A percentile compares a stretch with the other conserved stretches of the same genome.
phyloP scores from a whole-genome alignment of 2,888 invertebrate genomes.

The Cheilosia impressa region DNA sequence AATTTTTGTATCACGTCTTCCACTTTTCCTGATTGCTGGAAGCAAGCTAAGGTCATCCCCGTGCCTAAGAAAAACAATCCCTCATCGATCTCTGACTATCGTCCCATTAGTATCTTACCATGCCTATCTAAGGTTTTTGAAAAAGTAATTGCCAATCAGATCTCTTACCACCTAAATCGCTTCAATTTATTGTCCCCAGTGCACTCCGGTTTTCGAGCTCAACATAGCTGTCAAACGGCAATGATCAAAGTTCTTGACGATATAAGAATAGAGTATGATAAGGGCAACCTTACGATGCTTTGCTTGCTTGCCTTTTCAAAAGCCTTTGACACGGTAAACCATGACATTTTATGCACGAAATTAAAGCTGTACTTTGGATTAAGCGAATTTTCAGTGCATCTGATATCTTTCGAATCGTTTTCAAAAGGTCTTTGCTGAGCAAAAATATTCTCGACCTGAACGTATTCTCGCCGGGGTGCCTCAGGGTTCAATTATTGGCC shows the following conservation, averaged over 20 bases:
- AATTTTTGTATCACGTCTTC: background rate
- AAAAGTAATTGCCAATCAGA: background rate
- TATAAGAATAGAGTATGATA: background rate
- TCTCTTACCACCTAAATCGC: background rate
- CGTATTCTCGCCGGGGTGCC: background rate
- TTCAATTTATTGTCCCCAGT: background rate
- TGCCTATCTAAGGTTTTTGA: constrained; percentile 13
- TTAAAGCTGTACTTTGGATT: background rate
- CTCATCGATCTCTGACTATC: background rate
- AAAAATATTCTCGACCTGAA: background rate
- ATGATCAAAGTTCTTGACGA: background rate
- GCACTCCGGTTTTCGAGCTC: background rate
- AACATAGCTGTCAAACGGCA: background rate
- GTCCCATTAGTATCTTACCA: constrained; percentile 7
- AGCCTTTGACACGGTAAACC: background rate
- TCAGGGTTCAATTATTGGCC: background rate
- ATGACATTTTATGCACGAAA: background rate
- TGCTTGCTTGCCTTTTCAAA: constrained; percentile 1
- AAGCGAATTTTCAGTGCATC: background rate
- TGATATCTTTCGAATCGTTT: constrained; percentile 1
- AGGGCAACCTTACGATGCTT: background rate
- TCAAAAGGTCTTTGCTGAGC: background rate
- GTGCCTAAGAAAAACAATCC: background rate
- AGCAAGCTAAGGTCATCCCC: constrained; percentile 4
- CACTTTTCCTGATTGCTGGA: background rate